A percentile compares a stretch with the other conserved stretches of the same genome.
Evolutionary conservation across 2,888 invertebrate genomes (phyloP).

Genomic region (Drymonia ruficornis): DNA sequence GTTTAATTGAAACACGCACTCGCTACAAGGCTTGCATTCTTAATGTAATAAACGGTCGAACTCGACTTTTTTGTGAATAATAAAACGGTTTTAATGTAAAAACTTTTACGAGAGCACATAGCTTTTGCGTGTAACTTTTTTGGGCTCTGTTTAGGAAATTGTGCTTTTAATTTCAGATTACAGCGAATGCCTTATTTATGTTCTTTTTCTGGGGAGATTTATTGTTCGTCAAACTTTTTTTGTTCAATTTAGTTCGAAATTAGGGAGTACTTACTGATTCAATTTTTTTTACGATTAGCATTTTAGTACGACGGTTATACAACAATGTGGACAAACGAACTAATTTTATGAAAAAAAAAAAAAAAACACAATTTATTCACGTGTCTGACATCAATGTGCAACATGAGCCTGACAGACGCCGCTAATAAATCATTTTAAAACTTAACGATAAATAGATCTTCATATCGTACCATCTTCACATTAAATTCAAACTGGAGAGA

Average conservation of each 20-base stretch:
- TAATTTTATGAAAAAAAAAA: no score
- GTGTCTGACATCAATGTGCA: no score
- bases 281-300: no score
- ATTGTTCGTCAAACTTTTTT: conserved; percentile 8
- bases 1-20: conserved; percentile 68
- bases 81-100: conserved; percentile 57
- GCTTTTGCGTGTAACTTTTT: conserved; percentile 36
- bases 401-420: no score
- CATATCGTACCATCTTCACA: conserved; percentile 8
- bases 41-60: conserved; percentile 57
- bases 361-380: no score
- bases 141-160: conserved; percentile 17
- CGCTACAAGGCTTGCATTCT: conserved; percentile 53
- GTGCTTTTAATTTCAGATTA: conserved; percentile 41
- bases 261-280: no score
- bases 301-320: no score
- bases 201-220: conserved; percentile 20
- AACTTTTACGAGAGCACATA: conserved; percentile 51
- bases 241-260: background rate
- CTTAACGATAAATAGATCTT: no score
- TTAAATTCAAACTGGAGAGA: conserved; percentile 38
- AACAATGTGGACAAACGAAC: no score
- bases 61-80: conserved; percentile 49
- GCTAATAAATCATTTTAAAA: no score
- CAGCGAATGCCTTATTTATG: conserved; percentile 23